phyloP scores from a whole-genome alignment of 2,113 vertebrate genomes.

The Hepsetus odoe region DNA sequence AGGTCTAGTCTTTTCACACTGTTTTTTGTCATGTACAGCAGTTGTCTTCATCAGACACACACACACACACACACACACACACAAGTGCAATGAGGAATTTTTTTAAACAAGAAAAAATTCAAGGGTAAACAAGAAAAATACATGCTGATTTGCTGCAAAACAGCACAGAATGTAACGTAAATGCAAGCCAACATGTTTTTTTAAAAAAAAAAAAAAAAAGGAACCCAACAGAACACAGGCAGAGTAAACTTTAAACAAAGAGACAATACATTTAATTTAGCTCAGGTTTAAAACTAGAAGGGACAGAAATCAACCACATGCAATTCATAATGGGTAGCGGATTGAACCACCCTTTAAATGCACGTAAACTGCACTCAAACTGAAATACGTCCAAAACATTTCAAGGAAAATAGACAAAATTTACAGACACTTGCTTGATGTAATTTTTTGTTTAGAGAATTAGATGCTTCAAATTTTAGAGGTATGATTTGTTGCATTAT shows the following conservation, averaged over 20 bases:
- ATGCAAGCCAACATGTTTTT: conserved; percentile 69
- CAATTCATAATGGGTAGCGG: conserved; percentile 67
- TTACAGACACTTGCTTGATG: conserved; percentile 57
- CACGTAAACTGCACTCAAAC: conserved; percentile 71
- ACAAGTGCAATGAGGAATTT: conserved; percentile 74
- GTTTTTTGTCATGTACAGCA: conserved; percentile 70
- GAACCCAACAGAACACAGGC: conserved; percentile 40
- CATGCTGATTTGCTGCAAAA: conserved; percentile 78
- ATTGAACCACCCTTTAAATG: conserved; percentile 61
- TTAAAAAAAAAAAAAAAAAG: conserved; percentile 65
- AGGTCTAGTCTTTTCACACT: conserved; percentile 57
- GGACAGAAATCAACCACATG: conserved; percentile 83
- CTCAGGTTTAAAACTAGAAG: conserved; percentile 72
- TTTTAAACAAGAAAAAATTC: conserved; percentile 74
- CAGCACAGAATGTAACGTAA: conserved; percentile 69
- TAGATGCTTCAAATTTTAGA: conserved; percentile 4
- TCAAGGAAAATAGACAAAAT: conserved; percentile 66
- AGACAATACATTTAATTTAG: conserved; percentile 67
- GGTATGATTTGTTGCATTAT: conserved; percentile 17
- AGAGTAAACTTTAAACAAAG: conserved; percentile 9
- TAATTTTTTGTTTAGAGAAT: conserved; percentile 19
- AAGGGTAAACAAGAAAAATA: conserved; percentile 68
- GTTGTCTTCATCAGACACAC: conserved; percentile 64
- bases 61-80: conserved; percentile 62
- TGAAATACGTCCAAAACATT: conserved; percentile 62